Conservation (phyloP, 2,113 vertebrate genomes). For the Dicentrarchus labrax region DNA sequence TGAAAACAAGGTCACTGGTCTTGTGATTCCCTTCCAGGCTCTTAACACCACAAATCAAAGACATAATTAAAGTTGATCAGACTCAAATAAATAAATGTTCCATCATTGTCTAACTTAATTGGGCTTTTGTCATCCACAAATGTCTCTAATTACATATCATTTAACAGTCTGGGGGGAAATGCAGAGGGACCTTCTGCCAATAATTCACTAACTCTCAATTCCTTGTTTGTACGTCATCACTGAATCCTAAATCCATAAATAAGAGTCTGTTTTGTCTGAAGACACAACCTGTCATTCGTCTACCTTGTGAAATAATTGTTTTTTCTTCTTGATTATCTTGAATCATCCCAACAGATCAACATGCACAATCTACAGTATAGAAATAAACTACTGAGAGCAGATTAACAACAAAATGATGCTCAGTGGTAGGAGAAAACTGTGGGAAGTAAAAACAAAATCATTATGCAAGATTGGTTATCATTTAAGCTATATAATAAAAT, state of each 20-base stretch:
- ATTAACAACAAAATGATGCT: not conserved
- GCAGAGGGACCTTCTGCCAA: not conserved
- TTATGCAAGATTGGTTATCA: not conserved
- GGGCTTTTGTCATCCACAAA: not conserved
- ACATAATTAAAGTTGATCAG: slow-evolving; percentile 11
- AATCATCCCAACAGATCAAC: too few species aligned
- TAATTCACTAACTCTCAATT: not conserved
- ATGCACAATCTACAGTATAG: not conserved
- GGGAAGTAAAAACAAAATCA: not conserved
- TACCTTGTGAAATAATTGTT: too few species aligned
- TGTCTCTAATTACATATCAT: not conserved
- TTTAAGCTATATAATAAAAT: too few species aligned
- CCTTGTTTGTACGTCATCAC: not conserved
- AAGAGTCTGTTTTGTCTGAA: too few species aligned
- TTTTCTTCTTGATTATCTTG: too few species aligned
- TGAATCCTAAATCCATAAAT: not conserved
- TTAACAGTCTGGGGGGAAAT: not conserved
- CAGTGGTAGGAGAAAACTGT: not conserved
- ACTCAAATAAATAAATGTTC: not conserved
- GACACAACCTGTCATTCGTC: too few species aligned
- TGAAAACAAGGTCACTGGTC: not conserved
- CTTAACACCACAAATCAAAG: slow-evolving; percentile 1
- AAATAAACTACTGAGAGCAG: not conserved
- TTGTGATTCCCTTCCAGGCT: not conserved
- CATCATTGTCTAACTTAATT: not conserved